Evolutionary conservation across 2,888 invertebrate species (phyloP), one percentile per base, ranked within the genome.

Genomic region (Lasioglossum lativentre): DNA sequence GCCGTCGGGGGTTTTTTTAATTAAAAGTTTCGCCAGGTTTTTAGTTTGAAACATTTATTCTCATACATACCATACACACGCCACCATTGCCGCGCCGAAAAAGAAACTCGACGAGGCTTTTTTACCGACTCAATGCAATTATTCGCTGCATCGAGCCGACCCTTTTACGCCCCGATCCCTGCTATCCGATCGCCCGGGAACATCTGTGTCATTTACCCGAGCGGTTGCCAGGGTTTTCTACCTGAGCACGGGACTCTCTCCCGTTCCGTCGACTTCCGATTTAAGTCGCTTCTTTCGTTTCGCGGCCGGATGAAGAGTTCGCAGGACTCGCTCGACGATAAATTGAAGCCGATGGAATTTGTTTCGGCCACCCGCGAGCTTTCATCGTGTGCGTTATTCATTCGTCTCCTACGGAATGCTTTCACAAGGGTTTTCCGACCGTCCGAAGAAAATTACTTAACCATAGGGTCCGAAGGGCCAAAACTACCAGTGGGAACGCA

Each of bases 391-490:
- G 83, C 72, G 38, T 80, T 78, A 87, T 70, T 81, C 87, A 70
- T 80, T 80, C 73, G 47, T 70, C 78, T 82, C 59, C 12, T 71
- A 42, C 2, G 16, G 52, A 52, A 34, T 6, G 66, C 40, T 30
- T 34, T 59, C 75, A 27, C 72, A 16, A 73, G 56, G 38, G 45
- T 71, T 75, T 79, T 74, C 34, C 59, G 42, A 52, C 75, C 52
- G 63, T 63, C 59, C 34, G 47, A 59, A 56, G 76, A 78, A 86
- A 86, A 88, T 88, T 77, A 74, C 40, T 66, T 71, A 56, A 89
- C 83, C 86, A 87, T 80, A 70, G 73, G 34, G 14, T 47, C 66
- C 34, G 63, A 78, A 59, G 70, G 83, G 42, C 74, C 45, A 56
- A 63, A 59, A 47, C 70, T 47, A 19, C 47, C 10, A 63, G 40